Evolutionary conservation across 1,140 invertebrate genomes (phyloP), one percentile per base, ranked within the genome.

Genomic region (Tetragnatha versicolor): DNA sequence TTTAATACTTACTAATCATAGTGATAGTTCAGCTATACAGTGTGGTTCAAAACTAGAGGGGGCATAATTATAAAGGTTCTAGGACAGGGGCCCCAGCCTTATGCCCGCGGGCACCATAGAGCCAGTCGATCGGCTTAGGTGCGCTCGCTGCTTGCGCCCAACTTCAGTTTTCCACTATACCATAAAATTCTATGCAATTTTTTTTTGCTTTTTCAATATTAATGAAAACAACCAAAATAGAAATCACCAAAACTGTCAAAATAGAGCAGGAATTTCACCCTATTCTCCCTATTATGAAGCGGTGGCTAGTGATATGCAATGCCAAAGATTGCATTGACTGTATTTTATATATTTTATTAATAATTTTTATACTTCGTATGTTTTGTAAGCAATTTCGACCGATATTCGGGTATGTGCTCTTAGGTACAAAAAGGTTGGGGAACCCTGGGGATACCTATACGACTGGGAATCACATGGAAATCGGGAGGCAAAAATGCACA

Each of bases 131-230:
- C 47, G 6, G 47, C 22, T 20, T 51, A 51, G n/a, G 47, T 51
- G 47, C 39, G 17, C 39, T 17, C n/a, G 47, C 47, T 51, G 47
- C 47, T 51, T 51, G 47, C 22, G 17, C 47, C 47, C 47, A 51
- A 51, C n/a, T n/a, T 51, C 47, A 5, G 22, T 51, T 51, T 51
- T 51, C 17, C n/a, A n/a, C n/a, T n/a, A n/a, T n/a, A n/a, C 47
- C 47, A 51, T 51, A 51, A 51, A 7, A 51, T 51, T 5, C 17
- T 51, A 51, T 51, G 47, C 6, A 51, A 51, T n/a, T 42, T 5
- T 7, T 51, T 51, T 51, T 51, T 51, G 47, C 47, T 51, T 51
- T 51, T 51, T 9, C 47, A 51, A n/a, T 51, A 51, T 51, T 7
- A n/a, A 51, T 51, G 5, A 51, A 51, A 51, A 51, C 47, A 42